phyloP scores from a whole-genome alignment of 2,113 vertebrate genomes.

The Paracanthobrama guichenoti region DNA sequence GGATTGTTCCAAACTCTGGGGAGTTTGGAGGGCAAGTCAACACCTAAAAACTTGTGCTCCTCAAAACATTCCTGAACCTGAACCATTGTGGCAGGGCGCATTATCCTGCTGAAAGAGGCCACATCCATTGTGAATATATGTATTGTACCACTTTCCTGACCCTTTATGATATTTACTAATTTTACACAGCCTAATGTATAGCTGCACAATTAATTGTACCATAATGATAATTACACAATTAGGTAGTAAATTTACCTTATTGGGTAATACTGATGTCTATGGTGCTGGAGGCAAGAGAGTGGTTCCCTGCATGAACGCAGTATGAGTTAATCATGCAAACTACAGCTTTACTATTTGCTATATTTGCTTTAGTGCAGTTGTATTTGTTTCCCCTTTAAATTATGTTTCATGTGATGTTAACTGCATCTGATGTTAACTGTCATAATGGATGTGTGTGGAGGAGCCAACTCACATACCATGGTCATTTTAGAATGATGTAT shows the following conservation, averaged over 20 bases:
- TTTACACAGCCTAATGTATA: background rate
- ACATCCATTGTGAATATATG: background rate
- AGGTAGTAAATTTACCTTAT: background rate
- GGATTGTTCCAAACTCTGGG: no score
- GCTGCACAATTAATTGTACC: background rate
- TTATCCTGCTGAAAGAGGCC: no score
- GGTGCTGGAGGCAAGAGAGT: background rate
- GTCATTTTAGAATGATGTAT: background rate
- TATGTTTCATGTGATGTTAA: background rate
- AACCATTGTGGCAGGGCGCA: no score
- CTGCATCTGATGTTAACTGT: no score
- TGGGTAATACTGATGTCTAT: background rate
- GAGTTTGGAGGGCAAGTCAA: no score
- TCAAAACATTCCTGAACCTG: no score
- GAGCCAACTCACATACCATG: background rate
- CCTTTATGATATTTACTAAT: background rate
- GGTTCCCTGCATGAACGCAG: background rate
- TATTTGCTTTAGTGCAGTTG: background rate
- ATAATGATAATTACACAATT: background rate
- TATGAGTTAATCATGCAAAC: background rate
- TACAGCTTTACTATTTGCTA: background rate
- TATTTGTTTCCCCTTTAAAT: background rate
- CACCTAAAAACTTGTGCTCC: no score
- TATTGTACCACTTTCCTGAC: background rate
- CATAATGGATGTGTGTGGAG: background rate